Conservation (phyloP, 1,140 invertebrate species). For the Cotesia glomerata region DNA sequence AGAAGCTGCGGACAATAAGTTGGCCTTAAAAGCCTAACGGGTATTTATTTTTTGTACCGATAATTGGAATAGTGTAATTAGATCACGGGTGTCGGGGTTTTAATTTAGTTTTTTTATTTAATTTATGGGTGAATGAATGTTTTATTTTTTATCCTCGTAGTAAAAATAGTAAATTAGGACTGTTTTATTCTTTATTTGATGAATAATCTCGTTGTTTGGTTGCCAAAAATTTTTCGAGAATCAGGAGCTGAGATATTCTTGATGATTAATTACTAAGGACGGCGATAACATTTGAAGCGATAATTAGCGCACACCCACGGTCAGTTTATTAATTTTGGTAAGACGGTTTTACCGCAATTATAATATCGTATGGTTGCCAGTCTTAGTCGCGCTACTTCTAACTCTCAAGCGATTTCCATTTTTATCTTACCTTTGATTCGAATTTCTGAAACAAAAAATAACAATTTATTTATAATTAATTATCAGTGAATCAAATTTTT, state of each 20-base stretch:
- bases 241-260: not conserved
- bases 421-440: slow-evolving; percentile 58
- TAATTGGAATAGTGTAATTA: too few species aligned
- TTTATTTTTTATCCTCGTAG: too few species aligned
- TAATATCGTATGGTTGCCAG: not conserved
- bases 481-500: not conserved
- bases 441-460: slow-evolving; percentile 49
- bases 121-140: too few species aligned
- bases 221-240: not conserved
- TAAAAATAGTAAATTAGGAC: too few species aligned
- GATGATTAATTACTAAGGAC: slow-evolving; percentile 32
- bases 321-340: not conserved
- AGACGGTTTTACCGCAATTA: not conserved
- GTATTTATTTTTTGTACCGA: slow-evolving; percentile 1
- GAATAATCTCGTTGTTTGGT: too few species aligned
- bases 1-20: not conserved
- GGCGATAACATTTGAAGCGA: not conserved
- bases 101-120: too few species aligned
- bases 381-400: not conserved
- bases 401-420: not conserved
- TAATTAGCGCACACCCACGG: slow-evolving; percentile 10
- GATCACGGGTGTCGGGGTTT: too few species aligned
- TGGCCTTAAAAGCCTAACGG: too few species aligned
- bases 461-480: not conserved
- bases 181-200: too few species aligned